Percentiles rank a stretch among this genome's conserved stretches.
Conservation (phyloP, 2,888 invertebrate genomes). For the Pristionchus japonicus region DNA sequence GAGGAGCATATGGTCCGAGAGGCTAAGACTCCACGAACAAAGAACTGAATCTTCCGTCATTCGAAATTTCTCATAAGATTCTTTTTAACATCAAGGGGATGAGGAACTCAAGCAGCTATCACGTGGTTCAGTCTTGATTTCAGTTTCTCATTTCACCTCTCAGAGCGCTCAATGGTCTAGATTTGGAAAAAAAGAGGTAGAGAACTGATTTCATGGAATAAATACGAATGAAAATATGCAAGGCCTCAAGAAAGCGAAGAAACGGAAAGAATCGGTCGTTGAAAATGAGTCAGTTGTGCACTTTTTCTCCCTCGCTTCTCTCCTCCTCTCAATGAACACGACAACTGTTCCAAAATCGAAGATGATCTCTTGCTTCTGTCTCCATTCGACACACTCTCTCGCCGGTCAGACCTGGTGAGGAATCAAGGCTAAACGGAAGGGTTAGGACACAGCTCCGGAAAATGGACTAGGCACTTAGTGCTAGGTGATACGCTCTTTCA, state of each 20-base stretch:
- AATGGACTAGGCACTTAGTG: background rate
- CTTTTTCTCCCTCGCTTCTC: background rate
- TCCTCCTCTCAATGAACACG: background rate
- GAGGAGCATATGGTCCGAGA: too few relatives aligned
- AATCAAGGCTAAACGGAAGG: background rate
- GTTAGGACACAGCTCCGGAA: background rate
- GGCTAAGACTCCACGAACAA: too few relatives aligned
- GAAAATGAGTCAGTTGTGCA: background rate
- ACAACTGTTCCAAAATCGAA: background rate
- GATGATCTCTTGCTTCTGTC: too few relatives aligned
- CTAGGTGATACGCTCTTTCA: background rate
- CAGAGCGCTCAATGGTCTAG: too few relatives aligned
- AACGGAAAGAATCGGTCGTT: background rate
- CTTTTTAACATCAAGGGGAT: too few relatives aligned
- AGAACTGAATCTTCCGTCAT: too few relatives aligned
- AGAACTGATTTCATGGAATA: background rate
- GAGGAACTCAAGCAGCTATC: too few relatives aligned
- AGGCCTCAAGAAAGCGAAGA: too few relatives aligned
- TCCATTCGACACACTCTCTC: background rate
- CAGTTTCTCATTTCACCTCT: too few relatives aligned
- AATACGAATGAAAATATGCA: background rate
- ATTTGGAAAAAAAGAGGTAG: too few relatives aligned
- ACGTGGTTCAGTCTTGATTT: too few relatives aligned
- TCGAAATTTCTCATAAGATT: too few relatives aligned
- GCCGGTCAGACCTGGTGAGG: background rate